These are phyloP conservation scores for Schizothorax lantsangensis DNA, from an alignment of 2,797 vertebrate genomes.

Conservation along the genomic window DNA sequence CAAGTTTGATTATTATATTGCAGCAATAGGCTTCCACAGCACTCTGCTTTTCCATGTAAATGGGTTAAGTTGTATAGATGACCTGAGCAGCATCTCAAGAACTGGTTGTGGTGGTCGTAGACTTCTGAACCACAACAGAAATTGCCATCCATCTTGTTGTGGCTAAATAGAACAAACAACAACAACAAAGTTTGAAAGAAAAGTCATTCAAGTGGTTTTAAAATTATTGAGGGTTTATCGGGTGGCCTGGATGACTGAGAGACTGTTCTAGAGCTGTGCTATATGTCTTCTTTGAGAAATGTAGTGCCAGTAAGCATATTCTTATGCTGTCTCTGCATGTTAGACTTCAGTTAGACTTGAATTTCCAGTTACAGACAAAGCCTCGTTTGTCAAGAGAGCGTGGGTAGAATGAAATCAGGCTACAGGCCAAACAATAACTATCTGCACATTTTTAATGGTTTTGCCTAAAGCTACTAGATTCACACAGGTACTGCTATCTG, in stretches of 20 bases:
- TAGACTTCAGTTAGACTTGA: background rate
- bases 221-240: background rate
- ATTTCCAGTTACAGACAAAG: background rate
- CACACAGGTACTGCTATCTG: background rate
- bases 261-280: background rate
- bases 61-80: constrained; percentile 48
- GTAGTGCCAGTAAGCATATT: background rate
- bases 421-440: background rate
- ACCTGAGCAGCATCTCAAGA: constrained; percentile 66
- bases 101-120: constrained; percentile 51
- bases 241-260: background rate
- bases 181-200: background rate
- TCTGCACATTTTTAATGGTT: background rate
- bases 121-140: constrained; percentile 66
- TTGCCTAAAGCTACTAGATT: background rate
- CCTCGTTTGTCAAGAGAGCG: background rate
- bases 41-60: background rate
- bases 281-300: background rate
- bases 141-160: background rate
- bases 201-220: background rate
- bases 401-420: background rate
- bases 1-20: constrained; percentile 51
- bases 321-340: background rate
- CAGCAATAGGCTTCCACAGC: constrained; percentile 68
- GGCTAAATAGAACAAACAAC: background rate